Base-by-base conservation (phyloP, 2,797 vertebrate genomes). In the Thaleichthys pacificus region DNA sequence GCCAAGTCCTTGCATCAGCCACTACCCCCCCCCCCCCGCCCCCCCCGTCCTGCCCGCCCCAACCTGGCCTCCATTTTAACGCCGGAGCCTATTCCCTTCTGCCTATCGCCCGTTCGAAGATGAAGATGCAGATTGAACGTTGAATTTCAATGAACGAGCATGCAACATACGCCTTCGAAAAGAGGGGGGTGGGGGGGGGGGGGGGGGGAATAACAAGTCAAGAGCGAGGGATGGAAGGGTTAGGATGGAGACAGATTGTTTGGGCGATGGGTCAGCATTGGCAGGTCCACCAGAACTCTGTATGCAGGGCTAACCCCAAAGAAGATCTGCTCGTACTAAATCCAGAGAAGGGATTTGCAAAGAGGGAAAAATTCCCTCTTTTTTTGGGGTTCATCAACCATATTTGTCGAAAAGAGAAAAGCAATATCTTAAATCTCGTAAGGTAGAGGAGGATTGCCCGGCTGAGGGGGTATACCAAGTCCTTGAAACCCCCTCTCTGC, bases 401-500 rank as follows among this genome's bases (percentile, higher is more conserved):
- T 56, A 77, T 81, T 68, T 35, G 51, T 57, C n/a, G 6, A 24
- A 28, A 12, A 62, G 32, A 35, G 6, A 61, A 60, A 24, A 26
- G 54, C 32, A 24, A 35, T 61, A 42, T 60, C 68, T 81, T 81
- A 81, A 77, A 77, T 70, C 21, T 57, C 30, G 26, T 5, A 65
- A 60, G 72, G 74, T 26, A 24, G 35, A 51, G 24, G 61, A 56
- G 77, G 58, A 79, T 76, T 82, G 79, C 82, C 82, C 73, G 60
- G 81, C 72, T 68, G 70, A 51, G 79, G 77, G 69, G 84, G 78
- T 79, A 79, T 80, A 79, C 82, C 82, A 83, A 82, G 81, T 83
- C 77, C 76, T 76, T 77, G 64, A 80, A 84, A 35, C 32, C 82
- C 76, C 68, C 68, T 80, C 66, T 72, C 71, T 81, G 79, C 75